Base-by-base conservation (phyloP, 2,888 invertebrate genomes). In the Prenolepis imparis region DNA sequence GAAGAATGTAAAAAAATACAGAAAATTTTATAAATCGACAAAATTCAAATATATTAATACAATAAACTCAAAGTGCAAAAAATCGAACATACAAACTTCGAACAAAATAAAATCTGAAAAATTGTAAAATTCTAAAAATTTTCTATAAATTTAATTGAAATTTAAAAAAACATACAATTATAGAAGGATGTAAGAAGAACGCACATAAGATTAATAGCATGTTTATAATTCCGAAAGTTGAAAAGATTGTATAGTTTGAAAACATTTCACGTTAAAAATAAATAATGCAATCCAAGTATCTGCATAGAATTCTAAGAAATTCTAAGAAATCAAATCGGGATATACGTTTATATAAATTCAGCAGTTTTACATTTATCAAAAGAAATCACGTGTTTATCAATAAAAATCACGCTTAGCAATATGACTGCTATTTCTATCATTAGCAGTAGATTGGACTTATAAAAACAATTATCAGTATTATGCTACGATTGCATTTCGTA, bases 331-430 rank as follows among this genome's bases (percentile, higher is more conserved):
- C 12, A 21, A 52, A 52, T 24, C 21, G 28, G 3, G n/a, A 21
- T 8, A 5, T 5, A 4, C 6, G 2, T 24, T 59, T 44, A 61
- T 9, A 32, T n/a, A 61, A 32, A 6, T 59, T 21, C 18, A 32
- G 8, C 24, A 24, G 12, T 64, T 0, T 63, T 63, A 21, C 9
- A 63, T 15, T 63, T 74, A 15, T 74, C 24, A 36, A 63, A 63
- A 63, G 63, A 74, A 11, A n/a, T n/a, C n/a, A n/a, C 9, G 32
- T 21, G 18, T 63, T 36, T 74, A 63, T 48, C 32, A 75, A 48
- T 75, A 75, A 74, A 63, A 63, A 52, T 24, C 48, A 24, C 24
- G 24, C 32, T 41, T 64, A 36, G 36, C 48, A 75, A 12, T 32
- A 28, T 28, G n/a, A 73, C 6, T 41, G 24, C 24, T 3, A 18